Base-by-base conservation (phyloP, 2,888 invertebrate genomes). In the Eristalinus sepulchralis region DNA sequence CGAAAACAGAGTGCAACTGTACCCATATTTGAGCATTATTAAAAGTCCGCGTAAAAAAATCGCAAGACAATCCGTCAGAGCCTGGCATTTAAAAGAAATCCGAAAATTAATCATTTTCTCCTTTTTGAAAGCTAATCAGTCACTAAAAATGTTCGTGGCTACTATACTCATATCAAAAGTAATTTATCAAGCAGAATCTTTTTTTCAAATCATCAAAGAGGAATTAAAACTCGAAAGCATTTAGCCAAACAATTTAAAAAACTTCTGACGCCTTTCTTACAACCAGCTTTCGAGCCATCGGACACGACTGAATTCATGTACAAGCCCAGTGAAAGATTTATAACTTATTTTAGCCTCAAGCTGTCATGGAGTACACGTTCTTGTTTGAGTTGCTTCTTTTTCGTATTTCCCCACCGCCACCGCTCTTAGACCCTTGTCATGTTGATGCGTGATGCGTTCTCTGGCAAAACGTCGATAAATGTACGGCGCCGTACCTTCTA, bases 361-460 rank as follows among this genome's bases (percentile, higher is more conserved):
- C 72, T 73, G 72, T 72, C 77, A 67, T 72, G 71, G 34, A 20
- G 53, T 66, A 76, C 76, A 68, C 36, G 70, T 73, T 64, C 73
- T 4, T 57, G 57, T 57, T 57, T 57, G 3, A 57, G 57, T 57
- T 57, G 10, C 8, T 6, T 57, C 11, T 24, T 57, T 34, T 66
- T 47, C 17, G 1, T 36, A 8, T 64, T 34, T 10, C 17, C 36
- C 34, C 27, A n/a, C n/a, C n/a, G n/a, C n/a, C n/a, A 75, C 57
- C 71, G 71, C 47, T 75, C 60, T 66, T 64, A 75, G 27, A 84
- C 80, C 83, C 83, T 84, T 84, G 80, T 84, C 83, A 70, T 75
- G 80, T 60, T 71, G 80, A 80, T 75, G 80, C 80, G 83, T 84
- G 83, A 79, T 83, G 83, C 75, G 75, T 76, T 80, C 75, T 71